These are phyloP conservation scores for Rugalucina vietnamica DNA, from an alignment of 2,888 invertebrate species.

Conservation along the genomic window DNA sequence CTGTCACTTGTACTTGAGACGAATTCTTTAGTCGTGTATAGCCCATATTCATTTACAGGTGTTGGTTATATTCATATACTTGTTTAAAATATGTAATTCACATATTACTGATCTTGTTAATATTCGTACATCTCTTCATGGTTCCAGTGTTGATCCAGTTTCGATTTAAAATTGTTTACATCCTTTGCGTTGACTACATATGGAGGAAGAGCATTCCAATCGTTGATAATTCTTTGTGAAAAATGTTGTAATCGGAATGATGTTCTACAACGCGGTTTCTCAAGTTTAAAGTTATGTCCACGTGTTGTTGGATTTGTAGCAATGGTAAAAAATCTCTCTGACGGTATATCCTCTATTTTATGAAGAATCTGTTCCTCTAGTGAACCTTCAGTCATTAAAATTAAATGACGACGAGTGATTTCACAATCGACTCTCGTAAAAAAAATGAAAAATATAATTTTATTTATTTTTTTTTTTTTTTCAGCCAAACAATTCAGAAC, in stretches of 20 bases:
- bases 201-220: not conserved
- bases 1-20: too few relatives aligned
- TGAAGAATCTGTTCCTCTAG: too few relatives aligned
- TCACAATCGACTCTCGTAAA: too few relatives aligned
- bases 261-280: slow-evolving; percentile 10
- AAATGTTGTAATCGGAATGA: not conserved
- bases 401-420: too few relatives aligned
- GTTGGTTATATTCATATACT: too few relatives aligned
- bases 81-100: too few relatives aligned
- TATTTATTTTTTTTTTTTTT: too few relatives aligned
- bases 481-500: not conserved
- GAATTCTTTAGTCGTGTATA: too few relatives aligned
- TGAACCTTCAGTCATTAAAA: too few relatives aligned
- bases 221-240: slow-evolving; percentile 7
- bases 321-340: not conserved
- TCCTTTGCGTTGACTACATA: not conserved
- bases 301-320: not conserved
- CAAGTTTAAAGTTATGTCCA: not conserved
- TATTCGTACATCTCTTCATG: not conserved
- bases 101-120: too few relatives aligned
- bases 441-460: too few relatives aligned
- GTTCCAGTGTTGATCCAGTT: not conserved
- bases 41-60: too few relatives aligned
- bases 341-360: not conserved
- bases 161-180: slow-evolving; percentile 7